These are phyloP conservation scores for Cepaea nemoralis DNA, from an alignment of 1,140 invertebrate genomes.

Conservation along the genomic window DNA sequence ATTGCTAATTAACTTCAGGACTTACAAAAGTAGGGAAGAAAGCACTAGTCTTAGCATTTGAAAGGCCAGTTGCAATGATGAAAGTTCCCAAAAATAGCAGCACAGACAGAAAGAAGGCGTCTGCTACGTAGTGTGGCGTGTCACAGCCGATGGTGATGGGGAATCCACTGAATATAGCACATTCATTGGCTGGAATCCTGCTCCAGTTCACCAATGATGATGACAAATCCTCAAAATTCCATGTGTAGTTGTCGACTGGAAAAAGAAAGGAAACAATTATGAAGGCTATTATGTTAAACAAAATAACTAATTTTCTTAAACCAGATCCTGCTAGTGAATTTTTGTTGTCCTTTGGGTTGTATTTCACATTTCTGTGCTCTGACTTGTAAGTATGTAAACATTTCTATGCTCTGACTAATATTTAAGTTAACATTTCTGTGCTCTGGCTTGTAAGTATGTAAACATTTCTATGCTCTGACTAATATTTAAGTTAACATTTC, in stretches of 20 bases:
- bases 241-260: constrained; percentile 1
- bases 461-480: too few species aligned
- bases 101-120: constrained; percentile 97
- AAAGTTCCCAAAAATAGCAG: constrained; percentile 95
- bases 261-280: neutral
- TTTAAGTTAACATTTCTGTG: too few species aligned
- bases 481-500: too few species aligned
- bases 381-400: too few species aligned
- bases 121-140: constrained; percentile 54
- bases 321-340: too few species aligned
- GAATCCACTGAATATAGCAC: constrained; percentile 75
- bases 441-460: too few species aligned
- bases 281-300: neutral
- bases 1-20: constrained; percentile 16
- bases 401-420: too few species aligned
- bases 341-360: too few species aligned
- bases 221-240: constrained; percentile 15
- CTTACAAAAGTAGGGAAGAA: constrained; percentile 85
- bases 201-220: constrained; percentile 44
- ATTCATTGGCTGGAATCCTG: constrained; percentile 45
- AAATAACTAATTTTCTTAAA: neutral
- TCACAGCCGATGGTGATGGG: constrained; percentile 81
- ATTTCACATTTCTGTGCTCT: too few species aligned
- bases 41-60: constrained; percentile 92
- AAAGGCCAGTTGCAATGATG: constrained; percentile 86